Percentiles rank a stretch among this genome's conserved stretches.
These are phyloP conservation scores for Arenaria interpres DNA, from an alignment of 2,113 vertebrate genomes.

Conservation along the genomic window DNA sequence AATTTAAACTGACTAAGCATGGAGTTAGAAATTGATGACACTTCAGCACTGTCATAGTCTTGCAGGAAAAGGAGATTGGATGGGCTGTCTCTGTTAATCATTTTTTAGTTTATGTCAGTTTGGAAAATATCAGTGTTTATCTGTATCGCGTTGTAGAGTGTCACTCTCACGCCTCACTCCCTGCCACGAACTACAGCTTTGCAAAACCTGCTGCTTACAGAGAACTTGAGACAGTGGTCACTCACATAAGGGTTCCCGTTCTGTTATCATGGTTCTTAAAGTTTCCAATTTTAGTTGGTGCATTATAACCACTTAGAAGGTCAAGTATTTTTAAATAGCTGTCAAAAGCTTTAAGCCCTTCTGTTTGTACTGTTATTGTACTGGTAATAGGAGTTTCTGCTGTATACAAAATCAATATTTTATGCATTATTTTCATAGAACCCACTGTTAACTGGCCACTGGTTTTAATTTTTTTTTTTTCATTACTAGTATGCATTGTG, in stretches of 20 bases:
- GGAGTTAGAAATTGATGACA: slow-evolving; percentile 43
- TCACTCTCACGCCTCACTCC: background rate
- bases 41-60: slow-evolving; percentile 51
- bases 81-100: slow-evolving; percentile 8
- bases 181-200: background rate
- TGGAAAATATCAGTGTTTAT: background rate
- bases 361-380: background rate
- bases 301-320: background rate
- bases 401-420: background rate
- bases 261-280: background rate
- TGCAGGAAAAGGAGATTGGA: slow-evolving; percentile 47
- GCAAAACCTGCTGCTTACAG: background rate
- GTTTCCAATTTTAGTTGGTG: background rate
- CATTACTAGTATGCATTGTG: background rate
- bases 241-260: background rate
- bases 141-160: background rate
- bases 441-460: background rate
- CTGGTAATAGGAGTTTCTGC: background rate
- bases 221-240: background rate
- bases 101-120: background rate
- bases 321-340: background rate
- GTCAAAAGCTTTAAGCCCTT: background rate
- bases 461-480: background rate
- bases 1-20: slow-evolving; percentile 46
- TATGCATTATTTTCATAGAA: background rate